Evolutionary conservation across 2,888 invertebrate species (phyloP).

Genomic region (Ectropis crepuscularia): DNA sequence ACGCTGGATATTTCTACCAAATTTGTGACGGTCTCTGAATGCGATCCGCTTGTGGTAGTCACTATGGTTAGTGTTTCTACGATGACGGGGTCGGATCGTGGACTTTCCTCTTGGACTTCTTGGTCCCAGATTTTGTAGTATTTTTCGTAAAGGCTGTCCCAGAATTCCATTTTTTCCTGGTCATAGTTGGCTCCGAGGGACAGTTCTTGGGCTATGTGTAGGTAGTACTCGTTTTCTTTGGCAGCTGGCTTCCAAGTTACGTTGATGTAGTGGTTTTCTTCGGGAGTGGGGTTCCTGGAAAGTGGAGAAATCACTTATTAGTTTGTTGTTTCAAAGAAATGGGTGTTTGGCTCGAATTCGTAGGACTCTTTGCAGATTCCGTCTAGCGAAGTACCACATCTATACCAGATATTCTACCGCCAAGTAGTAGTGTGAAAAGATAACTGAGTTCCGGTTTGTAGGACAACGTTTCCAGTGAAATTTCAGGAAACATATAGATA

Average conservation of each 20-base stretch:
- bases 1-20: slow-evolving; percentile 25
- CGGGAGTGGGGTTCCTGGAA: slow-evolving; percentile 78
- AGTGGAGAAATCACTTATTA: not conserved
- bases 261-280: slow-evolving; percentile 69
- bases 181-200: slow-evolving; percentile 64
- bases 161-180: slow-evolving; percentile 74
- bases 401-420: too few relatives aligned
- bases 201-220: slow-evolving; percentile 66
- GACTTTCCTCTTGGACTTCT: slow-evolving; percentile 27
- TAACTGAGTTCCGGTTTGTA: too few relatives aligned
- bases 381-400: too few relatives aligned
- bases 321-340: not conserved
- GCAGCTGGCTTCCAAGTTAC: slow-evolving; percentile 74
- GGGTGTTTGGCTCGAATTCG: not conserved
- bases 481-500: too few relatives aligned
- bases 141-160: slow-evolving; percentile 72
- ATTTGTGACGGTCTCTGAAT: slow-evolving; percentile 31
- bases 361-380: too few relatives aligned
- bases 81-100: slow-evolving; percentile 42
- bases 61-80: slow-evolving; percentile 38
- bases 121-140: slow-evolving; percentile 73
- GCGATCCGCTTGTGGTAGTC: slow-evolving; percentile 23
- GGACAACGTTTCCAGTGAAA: too few relatives aligned
- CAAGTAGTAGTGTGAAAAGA: too few relatives aligned
- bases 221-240: slow-evolving; percentile 67